Percentiles rank a stretch among this genome's conserved stretches.
Evolutionary conservation across 2,113 vertebrate species (phyloP).

Genomic region (Nasalis larvatus): DNA sequence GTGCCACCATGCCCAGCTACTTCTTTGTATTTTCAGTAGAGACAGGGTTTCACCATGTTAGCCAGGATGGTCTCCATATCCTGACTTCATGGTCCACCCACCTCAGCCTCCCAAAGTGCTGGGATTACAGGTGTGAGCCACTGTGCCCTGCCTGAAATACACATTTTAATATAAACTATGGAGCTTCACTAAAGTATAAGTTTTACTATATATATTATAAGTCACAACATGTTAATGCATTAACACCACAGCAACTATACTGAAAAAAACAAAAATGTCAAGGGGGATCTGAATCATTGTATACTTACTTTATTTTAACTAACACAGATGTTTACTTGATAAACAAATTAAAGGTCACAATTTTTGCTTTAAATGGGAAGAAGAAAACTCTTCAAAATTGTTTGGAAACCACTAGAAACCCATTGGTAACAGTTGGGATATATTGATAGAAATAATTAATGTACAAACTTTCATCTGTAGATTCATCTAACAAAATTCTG

Average conservation of each 20-base stretch:
- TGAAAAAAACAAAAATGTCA: neutral
- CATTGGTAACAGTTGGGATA: neutral
- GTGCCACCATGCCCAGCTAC: too few species aligned
- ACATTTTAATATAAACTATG: too few species aligned
- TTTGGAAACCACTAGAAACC: neutral
- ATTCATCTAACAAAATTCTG: neutral
- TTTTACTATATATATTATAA: neutral
- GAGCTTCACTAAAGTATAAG: neutral
- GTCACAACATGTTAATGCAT: neutral
- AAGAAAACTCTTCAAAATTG: neutral
- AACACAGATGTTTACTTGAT: neutral
- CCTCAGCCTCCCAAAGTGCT: too few species aligned
- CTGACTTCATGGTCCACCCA: too few species aligned
- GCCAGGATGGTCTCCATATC: too few species aligned
- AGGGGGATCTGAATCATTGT: neutral
- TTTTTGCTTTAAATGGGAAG: neutral
- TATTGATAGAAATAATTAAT: neutral
- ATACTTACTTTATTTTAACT: neutral
- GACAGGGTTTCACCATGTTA: too few species aligned
- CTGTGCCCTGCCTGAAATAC: too few species aligned
- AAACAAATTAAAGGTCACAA: neutral
- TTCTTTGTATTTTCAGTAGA: too few species aligned
- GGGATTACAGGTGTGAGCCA: too few species aligned
- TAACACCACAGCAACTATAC: neutral
- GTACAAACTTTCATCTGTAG: neutral